Conservation (phyloP, 92 coral and sea anemone species). For the Bergia sp. region DNA sequence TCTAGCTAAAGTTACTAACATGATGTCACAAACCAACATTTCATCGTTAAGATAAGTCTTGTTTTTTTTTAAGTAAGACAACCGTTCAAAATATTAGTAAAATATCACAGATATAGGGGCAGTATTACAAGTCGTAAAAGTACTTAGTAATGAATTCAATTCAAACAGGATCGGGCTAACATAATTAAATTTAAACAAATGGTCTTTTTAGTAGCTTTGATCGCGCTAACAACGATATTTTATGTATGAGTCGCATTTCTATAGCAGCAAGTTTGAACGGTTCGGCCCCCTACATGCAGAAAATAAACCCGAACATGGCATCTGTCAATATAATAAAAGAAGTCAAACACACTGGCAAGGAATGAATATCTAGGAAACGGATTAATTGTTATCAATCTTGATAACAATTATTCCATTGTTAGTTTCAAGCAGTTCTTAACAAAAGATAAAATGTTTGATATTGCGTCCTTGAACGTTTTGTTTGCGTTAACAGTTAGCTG, state of each 20-base stretch:
- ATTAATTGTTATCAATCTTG: not conserved
- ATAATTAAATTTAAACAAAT: slow-evolving; percentile 8
- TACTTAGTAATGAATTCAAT: not conserved
- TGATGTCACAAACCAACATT: not conserved
- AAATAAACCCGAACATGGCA: slow-evolving; percentile 2
- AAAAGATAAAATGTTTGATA: not conserved
- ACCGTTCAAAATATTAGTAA: not conserved
- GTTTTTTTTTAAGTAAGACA: not conserved
- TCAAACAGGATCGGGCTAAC: not conserved
- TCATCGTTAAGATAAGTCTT: not conserved
- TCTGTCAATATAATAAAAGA: not conserved
- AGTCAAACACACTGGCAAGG: not conserved
- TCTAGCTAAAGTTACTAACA: not conserved
- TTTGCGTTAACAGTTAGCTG: not conserved
- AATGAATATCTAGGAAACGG: not conserved
- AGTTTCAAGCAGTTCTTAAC: not conserved
- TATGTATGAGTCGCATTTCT: not conserved
- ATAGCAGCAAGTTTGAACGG: not conserved
- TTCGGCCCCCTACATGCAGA: not conserved
- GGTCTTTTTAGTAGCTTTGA: not conserved
- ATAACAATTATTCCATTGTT: slow-evolving; percentile 15
- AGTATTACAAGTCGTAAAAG: not conserved
- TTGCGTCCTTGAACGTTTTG: not conserved
- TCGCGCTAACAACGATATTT: not conserved
- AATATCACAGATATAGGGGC: not conserved